Evolutionary conservation across 37 sponge, comb jelly and placozoan genomes (phyloP).

Genomic region (Axinella damicornis): DNA sequence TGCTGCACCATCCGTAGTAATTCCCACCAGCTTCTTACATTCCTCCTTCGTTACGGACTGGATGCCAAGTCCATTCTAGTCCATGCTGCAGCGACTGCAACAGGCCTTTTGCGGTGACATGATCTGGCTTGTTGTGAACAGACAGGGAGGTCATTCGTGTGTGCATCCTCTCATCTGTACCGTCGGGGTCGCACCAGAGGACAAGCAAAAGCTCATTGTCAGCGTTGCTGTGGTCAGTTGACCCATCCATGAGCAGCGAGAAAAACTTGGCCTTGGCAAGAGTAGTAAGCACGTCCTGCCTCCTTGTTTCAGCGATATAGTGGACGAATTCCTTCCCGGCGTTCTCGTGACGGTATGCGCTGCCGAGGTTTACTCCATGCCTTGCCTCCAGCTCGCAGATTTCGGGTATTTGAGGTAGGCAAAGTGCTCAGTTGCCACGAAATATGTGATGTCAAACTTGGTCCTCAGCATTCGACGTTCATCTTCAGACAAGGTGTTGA

Average conservation of each 20-base stretch:
- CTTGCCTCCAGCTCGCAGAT: constrained; percentile 53
- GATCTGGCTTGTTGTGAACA: constrained; percentile 39
- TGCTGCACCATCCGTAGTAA: constrained; percentile 37
- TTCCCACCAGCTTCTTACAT: constrained; percentile 52
- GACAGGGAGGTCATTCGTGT: constrained; percentile 51
- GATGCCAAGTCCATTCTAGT: constrained; percentile 37
- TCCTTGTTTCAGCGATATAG: constrained; percentile 60
- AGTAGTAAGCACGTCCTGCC: constrained; percentile 30
- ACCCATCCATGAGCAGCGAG: constrained; percentile 71
- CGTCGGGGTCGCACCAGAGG: constrained; percentile 62
- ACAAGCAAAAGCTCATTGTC: constrained; percentile 64
- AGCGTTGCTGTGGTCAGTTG: constrained; percentile 54
- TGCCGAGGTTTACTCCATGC: constrained; percentile 66
- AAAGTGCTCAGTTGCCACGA: constrained; percentile 59
- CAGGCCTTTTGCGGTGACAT: constrained; percentile 58
- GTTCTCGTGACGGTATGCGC: constrained; percentile 46
- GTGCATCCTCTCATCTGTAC: constrained; percentile 46
- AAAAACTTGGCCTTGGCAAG: constrained; percentile 53
- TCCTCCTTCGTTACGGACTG: not conserved
- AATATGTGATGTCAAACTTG: constrained; percentile 69
- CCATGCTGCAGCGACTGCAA: constrained; percentile 31
- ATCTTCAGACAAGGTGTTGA: constrained; percentile 36
- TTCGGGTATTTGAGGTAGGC: constrained; percentile 24
- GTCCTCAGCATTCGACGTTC: constrained; percentile 45
- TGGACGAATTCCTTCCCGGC: constrained; percentile 64